Evolutionary conservation across 2,797 vertebrate species (phyloP).

Genomic region (Enteromius paludinosus): DNA sequence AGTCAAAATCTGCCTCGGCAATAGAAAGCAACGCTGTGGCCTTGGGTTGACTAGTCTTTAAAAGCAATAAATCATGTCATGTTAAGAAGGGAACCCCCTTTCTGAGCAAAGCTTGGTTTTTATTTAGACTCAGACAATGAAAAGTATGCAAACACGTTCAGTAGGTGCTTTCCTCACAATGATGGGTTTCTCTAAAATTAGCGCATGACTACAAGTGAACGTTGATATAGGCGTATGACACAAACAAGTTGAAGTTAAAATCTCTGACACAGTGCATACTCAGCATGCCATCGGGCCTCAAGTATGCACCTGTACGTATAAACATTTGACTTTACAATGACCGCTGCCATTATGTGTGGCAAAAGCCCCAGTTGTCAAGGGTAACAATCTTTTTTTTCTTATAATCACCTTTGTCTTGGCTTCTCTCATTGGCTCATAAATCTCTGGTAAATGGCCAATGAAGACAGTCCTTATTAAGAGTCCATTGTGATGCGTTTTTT

Average conservation of each 20-base stretch:
- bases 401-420: constrained; percentile 58
- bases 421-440: constrained; percentile 54
- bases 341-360: constrained; percentile 34
- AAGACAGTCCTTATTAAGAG: constrained; percentile 49
- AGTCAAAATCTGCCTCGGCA: constrained; percentile 21
- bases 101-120: not conserved
- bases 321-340: constrained; percentile 31
- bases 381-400: constrained; percentile 41
- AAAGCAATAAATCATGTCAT: constrained; percentile 8
- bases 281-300: constrained; percentile 23
- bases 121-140: constrained; percentile 34
- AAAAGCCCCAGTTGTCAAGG: constrained; percentile 46
- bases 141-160: constrained; percentile 28
- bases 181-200: constrained; percentile 48
- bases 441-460: constrained; percentile 53
- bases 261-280: constrained; percentile 14
- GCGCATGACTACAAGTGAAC: not conserved
- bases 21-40: constrained; percentile 16
- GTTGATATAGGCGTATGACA: constrained; percentile 16
- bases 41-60: constrained; percentile 1
- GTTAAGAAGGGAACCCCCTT: constrained; percentile 3
- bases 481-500: constrained; percentile 55
- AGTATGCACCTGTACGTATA: constrained; percentile 50
- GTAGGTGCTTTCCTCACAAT: constrained; percentile 38
- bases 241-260: constrained; percentile 21